Percentiles rank a stretch among this genome's conserved stretches.
phyloP scores from a whole-genome alignment of 2,888 invertebrate species.

The Alloplasta piceator region DNA sequence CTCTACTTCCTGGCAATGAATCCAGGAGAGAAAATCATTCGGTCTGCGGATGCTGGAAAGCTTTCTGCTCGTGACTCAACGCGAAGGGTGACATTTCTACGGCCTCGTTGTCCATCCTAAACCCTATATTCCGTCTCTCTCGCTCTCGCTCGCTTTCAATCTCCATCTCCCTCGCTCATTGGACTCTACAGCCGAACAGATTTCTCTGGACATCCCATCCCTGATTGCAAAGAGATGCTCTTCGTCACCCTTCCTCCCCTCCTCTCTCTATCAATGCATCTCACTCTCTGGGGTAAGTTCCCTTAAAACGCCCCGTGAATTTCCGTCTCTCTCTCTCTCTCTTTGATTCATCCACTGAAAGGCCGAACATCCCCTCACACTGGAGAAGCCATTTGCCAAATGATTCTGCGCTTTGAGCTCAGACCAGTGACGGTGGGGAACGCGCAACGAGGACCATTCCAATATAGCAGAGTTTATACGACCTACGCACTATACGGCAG shows the following conservation, averaged over 20 bases:
- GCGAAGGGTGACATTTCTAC: slow-evolving; percentile 34
- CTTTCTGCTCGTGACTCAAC: slow-evolving; percentile 35
- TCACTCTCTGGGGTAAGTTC: neutral
- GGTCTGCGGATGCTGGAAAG: slow-evolving; percentile 46
- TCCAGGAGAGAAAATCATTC: slow-evolving; percentile 38
- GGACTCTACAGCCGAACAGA: slow-evolving; percentile 38
- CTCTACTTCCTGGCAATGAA: slow-evolving; percentile 12
- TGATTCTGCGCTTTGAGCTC: slow-evolving; percentile 68
- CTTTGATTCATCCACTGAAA: slow-evolving; percentile 69
- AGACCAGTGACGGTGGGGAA: slow-evolving; percentile 17
- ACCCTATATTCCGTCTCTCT: slow-evolving; percentile 1
- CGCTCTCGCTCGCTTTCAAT: neutral
- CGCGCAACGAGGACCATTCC: slow-evolving; percentile 12
- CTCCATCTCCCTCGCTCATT: slow-evolving; percentile 25
- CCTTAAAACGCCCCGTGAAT: slow-evolving; percentile 49
- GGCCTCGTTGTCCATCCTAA: slow-evolving; percentile 30
- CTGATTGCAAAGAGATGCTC: slow-evolving; percentile 53
- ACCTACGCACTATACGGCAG: slow-evolving; percentile 16
- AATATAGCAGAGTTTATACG: neutral
- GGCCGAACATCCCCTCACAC: slow-evolving; percentile 39
- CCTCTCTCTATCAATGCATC: slow-evolving; percentile 19
- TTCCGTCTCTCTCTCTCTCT: neutral
- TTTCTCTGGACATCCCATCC: slow-evolving; percentile 57
- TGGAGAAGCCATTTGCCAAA: slow-evolving; percentile 73
- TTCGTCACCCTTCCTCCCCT: neutral